These are phyloP conservation scores for Pocota personata DNA, from an alignment of 2,888 invertebrate genomes.

Conservation along the genomic window DNA sequence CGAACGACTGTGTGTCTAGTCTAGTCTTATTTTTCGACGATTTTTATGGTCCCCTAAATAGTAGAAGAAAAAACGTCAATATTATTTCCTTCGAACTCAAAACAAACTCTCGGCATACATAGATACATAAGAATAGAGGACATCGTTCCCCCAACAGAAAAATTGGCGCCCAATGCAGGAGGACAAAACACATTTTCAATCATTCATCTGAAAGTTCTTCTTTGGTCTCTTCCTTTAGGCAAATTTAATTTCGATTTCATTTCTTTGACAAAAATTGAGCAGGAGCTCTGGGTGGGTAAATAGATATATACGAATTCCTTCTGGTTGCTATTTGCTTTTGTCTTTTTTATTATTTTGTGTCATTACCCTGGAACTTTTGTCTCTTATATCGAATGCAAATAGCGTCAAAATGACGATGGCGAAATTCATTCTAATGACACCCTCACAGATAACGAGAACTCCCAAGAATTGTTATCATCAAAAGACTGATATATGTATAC, in stretches of 20 bases:
- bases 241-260: conserved; percentile 66
- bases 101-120: conserved; percentile 30
- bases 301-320: conserved; percentile 3
- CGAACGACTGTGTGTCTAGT: conserved; percentile 34
- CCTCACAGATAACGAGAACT: neutral
- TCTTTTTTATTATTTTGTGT: neutral
- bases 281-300: neutral
- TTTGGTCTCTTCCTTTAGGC: conserved; percentile 45
- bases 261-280: conserved; percentile 33
- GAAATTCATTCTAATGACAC: conserved; percentile 2
- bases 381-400: conserved; percentile 37
- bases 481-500: neutral
- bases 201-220: conserved; percentile 36
- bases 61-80: conserved; percentile 25
- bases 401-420: conserved; percentile 14
- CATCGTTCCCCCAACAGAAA: neutral
- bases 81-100: conserved; percentile 47
- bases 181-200: conserved; percentile 54
- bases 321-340: conserved; percentile 5
- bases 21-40: conserved; percentile 15
- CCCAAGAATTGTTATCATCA: neutral
- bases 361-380: neutral
- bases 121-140: neutral
- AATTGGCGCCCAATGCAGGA: conserved; percentile 57
- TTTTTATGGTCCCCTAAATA: conserved; percentile 33